phyloP scores from a whole-genome alignment of 2,113 vertebrate species.

The Engystomops pustulosus region DNA sequence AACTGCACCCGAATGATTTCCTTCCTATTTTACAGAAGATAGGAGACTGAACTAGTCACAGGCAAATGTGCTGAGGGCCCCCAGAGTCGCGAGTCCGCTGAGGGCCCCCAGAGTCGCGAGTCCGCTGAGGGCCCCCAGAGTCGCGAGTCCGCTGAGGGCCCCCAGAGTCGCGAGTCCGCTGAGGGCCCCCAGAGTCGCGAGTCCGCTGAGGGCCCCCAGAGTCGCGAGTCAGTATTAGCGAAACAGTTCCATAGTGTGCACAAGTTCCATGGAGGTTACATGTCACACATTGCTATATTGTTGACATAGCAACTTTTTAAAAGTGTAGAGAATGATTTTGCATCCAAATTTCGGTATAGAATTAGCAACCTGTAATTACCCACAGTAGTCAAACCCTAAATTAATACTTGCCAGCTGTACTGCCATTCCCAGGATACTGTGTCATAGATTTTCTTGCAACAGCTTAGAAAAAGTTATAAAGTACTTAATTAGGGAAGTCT shows the following conservation, averaged over 20 bases:
- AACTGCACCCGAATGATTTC: slow-evolving; percentile 1
- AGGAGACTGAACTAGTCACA: background rate
- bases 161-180: too few relatives aligned
- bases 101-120: too few relatives aligned
- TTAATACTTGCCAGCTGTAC: background rate
- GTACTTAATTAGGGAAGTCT: background rate
- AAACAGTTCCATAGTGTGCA: too few relatives aligned
- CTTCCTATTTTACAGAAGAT: background rate
- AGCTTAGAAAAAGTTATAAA: background rate
- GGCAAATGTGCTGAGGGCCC: too few relatives aligned
- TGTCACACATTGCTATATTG: background rate
- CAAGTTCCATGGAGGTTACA: background rate
- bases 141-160: too few relatives aligned
- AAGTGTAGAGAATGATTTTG: background rate
- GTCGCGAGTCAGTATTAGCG: too few relatives aligned
- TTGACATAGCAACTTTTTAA: background rate
- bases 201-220: too few relatives aligned
- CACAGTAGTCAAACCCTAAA: background rate
- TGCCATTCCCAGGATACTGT: background rate
- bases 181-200: too few relatives aligned
- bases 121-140: too few relatives aligned
- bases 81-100: too few relatives aligned
- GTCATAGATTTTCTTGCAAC: background rate
- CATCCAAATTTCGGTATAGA: background rate
- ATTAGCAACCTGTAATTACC: background rate